Evolutionary conservation across 64 coral and sea anemone genomes (phyloP).

Genomic region (Porites lutea): DNA sequence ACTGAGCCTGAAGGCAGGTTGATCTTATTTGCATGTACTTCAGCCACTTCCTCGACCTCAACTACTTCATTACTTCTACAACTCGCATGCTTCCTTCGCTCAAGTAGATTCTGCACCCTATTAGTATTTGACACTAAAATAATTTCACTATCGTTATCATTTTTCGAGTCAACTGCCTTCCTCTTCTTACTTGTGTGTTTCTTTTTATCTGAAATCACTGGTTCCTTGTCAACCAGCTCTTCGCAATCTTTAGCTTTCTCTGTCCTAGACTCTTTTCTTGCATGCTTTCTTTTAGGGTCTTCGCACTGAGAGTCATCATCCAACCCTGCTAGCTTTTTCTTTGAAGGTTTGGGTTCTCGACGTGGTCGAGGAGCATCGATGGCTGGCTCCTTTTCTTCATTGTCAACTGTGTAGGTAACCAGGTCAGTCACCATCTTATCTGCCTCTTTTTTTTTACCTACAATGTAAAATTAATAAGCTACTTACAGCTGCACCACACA

Average conservation of each 20-base stretch:
- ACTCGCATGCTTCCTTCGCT: conserved; percentile 19
- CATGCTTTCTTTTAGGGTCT: conserved; percentile 15
- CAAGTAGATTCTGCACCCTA: conserved; percentile 9
- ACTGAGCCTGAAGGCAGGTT: not conserved
- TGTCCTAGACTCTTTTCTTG: conserved; percentile 1
- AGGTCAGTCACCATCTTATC: not conserved
- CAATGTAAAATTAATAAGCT: not conserved
- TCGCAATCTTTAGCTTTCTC: not conserved
- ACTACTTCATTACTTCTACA: not conserved
- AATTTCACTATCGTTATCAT: not conserved
- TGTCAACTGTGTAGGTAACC: not conserved
- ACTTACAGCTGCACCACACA: not conserved
- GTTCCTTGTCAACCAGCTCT: not conserved
- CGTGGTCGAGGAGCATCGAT: not conserved
- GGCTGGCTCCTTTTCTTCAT: not conserved
- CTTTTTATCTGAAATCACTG: not conserved
- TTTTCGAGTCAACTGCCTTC: not conserved
- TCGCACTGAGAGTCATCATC: not conserved
- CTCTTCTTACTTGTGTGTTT: not conserved
- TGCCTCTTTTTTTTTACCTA: conserved; percentile 1
- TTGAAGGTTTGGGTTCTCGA: not conserved
- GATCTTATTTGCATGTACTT: not conserved
- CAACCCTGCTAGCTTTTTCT: conserved; percentile 27
- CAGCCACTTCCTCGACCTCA: not conserved
- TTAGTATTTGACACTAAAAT: not conserved